phyloP scores from a whole-genome alignment of 2,113 vertebrate genomes.

The Chaetops frenatus region DNA sequence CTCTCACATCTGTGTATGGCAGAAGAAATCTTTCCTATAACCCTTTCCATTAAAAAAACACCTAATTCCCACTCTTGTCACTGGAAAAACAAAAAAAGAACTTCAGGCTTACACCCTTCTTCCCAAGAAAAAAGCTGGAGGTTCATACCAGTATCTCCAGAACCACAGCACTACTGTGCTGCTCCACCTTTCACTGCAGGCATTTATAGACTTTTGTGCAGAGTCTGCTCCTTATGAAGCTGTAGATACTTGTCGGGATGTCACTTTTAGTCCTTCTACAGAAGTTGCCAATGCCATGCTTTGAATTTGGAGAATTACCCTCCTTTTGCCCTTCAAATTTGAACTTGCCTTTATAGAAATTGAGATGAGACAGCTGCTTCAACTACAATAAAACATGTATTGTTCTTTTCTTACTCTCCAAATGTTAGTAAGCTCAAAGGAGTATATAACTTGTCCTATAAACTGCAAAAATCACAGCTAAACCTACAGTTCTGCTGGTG shows the following conservation, averaged over 20 bases:
- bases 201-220: neutral
- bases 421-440: neutral
- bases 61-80: neutral
- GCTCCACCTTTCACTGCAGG: neutral
- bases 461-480: neutral
- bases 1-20: slow-evolving; percentile 58
- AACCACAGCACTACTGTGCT: neutral
- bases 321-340: neutral
- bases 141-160: neutral
- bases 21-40: slow-evolving; percentile 59
- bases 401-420: neutral
- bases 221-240: neutral
- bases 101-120: neutral
- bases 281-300: neutral
- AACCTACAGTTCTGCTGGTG: neutral
- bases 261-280: neutral
- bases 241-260: accelerated
- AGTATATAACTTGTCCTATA: neutral
- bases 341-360: neutral
- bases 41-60: neutral
- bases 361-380: neutral
- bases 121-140: neutral
- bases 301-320: neutral
- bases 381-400: neutral
- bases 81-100: neutral